Conservation (phyloP, 2,113 vertebrate genomes). For the Sterrhoptilus dennistouni region DNA sequence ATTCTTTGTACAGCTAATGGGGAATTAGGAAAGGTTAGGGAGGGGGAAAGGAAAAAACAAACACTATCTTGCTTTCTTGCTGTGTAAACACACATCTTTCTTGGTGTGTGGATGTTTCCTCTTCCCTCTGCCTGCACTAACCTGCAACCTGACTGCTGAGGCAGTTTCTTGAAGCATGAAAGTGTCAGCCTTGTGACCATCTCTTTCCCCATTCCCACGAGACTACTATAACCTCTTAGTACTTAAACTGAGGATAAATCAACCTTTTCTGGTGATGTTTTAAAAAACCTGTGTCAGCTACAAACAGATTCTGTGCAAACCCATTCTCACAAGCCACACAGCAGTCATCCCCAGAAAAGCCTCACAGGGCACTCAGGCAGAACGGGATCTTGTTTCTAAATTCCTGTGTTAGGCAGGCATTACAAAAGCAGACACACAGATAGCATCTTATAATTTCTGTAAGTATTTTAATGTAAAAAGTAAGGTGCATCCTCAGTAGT, state of each 20-base stretch:
- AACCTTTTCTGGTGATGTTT: neutral
- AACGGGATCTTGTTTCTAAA: neutral
- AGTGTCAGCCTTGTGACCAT: neutral
- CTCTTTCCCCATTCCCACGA: neutral
- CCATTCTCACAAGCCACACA: accelerated
- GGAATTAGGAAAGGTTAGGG: neutral
- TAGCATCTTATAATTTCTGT: neutral
- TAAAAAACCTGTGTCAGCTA: neutral
- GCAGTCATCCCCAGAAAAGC: neutral
- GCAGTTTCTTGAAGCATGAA: neutral
- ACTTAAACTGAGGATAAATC: neutral
- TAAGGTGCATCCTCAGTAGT: neutral
- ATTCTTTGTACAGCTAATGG: neutral
- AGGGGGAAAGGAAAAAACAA: neutral
- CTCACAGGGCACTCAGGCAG: neutral
- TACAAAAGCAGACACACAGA: neutral
- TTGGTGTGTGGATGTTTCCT: neutral
- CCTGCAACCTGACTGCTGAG: neutral
- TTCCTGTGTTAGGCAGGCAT: neutral
- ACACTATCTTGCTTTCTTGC: neutral
- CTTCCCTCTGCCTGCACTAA: neutral
- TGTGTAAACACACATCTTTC: neutral
- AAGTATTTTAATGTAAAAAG: neutral
- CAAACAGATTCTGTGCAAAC: neutral
- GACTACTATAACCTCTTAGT: neutral